Base-by-base conservation (phyloP, 2,797 vertebrate species). In the Buphagus erythrorhynchus region DNA sequence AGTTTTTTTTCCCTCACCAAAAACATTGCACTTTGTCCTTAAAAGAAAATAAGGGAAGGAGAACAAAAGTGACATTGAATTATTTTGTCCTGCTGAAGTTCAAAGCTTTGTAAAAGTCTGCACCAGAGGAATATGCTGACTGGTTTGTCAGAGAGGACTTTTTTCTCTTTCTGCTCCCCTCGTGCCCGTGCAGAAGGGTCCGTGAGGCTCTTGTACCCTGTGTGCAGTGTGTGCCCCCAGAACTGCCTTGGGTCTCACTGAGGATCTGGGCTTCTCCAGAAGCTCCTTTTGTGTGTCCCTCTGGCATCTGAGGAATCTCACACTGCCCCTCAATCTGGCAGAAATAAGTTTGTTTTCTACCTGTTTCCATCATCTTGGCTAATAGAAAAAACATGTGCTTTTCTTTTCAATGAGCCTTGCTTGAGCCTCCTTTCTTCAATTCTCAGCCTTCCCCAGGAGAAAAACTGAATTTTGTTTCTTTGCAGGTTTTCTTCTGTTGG, bases 211-310 rank as follows among this genome's bases (percentile, higher is more conserved):
- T 29, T 19, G 29, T 22, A 8, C 25, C 17, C 42, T 72, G 35
- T 11, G 18, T 48, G 46, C 36, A 21, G 31, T 1, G 18, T 11
- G n/a, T 66, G 3, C 67, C 43, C 5, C 18, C 40, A 51, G 81
- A 22, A 4, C 16, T 15, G 36, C 1, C 33, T 18, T 26, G 36
- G 40, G 8, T 48, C 31, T 3, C 16, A 0, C 16, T 16, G 51
- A 24, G 49, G 20, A 16, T 46, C 19, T 6, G 55, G 57, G 10
- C 46, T 43, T 16, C 59, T 61, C 10, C 9, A 42, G 66, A 33
- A 40, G 22, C 31, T 75, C 3, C 0, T 72, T 25, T 25, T 19
- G 2, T 3, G 33, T 2, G 1, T 54, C 63, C 35, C 36, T 2
- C 40, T 36, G 14, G 21, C 24, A 7, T 11, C 80, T 51, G 58